Evolutionary conservation across 1,140 invertebrate species (phyloP).

Genomic region (Kradibia gibbosae): DNA sequence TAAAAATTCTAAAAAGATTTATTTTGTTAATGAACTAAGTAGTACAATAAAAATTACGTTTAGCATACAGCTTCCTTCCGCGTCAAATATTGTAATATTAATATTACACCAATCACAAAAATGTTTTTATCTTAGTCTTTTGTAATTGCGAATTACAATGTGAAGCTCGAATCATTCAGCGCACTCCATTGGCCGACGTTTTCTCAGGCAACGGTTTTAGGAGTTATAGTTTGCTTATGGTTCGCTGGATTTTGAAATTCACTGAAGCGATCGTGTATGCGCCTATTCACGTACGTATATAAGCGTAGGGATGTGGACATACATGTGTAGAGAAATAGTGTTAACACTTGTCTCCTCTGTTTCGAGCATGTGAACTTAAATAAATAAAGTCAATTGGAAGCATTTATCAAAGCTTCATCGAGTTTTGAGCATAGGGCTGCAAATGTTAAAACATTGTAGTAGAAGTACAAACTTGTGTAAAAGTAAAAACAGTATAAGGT

Average conservation of each 20-base stretch:
- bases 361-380: too few relatives aligned
- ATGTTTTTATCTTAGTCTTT: background rate
- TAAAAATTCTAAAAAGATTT: too few relatives aligned
- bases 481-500: background rate
- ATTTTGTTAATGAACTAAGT: too few relatives aligned
- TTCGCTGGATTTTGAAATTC: constrained; percentile 13
- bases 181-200: constrained; percentile 41
- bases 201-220: constrained; percentile 39
- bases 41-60: too few relatives aligned
- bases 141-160: constrained; percentile 45
- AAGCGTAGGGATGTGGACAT: too few relatives aligned
- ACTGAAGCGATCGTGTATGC: background rate
- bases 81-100: too few relatives aligned
- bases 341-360: background rate
- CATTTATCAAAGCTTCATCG: constrained; percentile 45
- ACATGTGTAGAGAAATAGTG: background rate
- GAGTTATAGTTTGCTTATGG: constrained; percentile 6
- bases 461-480: background rate
- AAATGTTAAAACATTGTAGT: too few relatives aligned
- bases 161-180: constrained; percentile 47
- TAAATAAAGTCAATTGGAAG: background rate
- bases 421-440: background rate
- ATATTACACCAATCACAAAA: constrained; percentile 13
- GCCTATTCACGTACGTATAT: background rate
- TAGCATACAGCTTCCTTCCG: too few relatives aligned